phyloP scores from a whole-genome alignment of 2,888 invertebrate genomes.

The Folsomia candida region DNA sequence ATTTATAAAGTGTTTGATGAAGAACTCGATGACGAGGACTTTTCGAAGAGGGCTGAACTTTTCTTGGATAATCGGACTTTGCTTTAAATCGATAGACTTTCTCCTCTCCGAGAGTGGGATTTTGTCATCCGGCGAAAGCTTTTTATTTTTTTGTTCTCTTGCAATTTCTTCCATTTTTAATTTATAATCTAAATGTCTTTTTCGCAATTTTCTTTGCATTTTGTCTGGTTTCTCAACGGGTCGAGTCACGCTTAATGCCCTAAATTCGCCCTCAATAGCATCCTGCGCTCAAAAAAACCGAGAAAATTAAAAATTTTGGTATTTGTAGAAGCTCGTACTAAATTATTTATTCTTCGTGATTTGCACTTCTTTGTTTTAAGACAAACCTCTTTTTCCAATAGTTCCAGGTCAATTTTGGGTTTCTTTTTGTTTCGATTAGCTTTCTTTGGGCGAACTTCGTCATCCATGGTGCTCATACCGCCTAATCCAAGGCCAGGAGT shows the following conservation, averaged over 20 bases:
- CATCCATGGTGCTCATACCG: conserved; percentile 16
- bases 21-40: conserved; percentile 60
- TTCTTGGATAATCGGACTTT: conserved; percentile 25
- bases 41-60: conserved; percentile 27
- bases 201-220: conserved; percentile 52
- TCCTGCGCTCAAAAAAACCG: too few relatives aligned
- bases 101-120: conserved; percentile 36
- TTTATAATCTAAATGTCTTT: conserved; percentile 57
- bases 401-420: background rate
- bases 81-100: conserved; percentile 41
- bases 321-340: background rate
- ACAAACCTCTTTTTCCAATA: conserved; percentile 16
- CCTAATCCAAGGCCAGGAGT: conserved; percentile 8
- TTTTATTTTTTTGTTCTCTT: conserved; percentile 34
- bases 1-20: conserved; percentile 69
- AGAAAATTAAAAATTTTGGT: background rate
- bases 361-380: background rate
- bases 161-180: conserved; percentile 55
- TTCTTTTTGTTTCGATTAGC: conserved; percentile 16
- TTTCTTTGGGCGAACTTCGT: conserved; percentile 6
- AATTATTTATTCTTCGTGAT: background rate
- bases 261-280: conserved; percentile 22
- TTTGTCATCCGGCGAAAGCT: conserved; percentile 31
- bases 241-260: conserved; percentile 20
- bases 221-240: conserved; percentile 22